Evolutionary conservation across 2,888 invertebrate genomes (phyloP).

Genomic region (Bugulina stolonifera): DNA sequence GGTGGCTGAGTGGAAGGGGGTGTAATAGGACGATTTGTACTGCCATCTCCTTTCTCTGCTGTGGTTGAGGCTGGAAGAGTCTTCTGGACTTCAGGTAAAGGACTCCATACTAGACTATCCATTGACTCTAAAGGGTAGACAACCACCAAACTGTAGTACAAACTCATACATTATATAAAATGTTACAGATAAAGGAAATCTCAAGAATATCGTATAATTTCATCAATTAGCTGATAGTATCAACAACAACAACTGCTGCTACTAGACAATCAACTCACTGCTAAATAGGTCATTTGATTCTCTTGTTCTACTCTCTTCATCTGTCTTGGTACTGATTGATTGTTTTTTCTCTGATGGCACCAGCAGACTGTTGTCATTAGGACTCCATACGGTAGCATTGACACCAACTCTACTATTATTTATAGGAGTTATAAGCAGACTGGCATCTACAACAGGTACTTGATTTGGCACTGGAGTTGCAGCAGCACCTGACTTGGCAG

Average conservation of each 20-base stretch:
- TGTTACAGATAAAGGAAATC: too few relatives aligned
- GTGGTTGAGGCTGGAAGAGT: background rate
- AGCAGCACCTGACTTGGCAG: background rate
- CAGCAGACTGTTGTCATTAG: background rate
- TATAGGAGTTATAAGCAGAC: background rate
- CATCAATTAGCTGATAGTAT: too few relatives aligned
- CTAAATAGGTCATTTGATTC: constrained; percentile 15
- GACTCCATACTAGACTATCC: constrained; percentile 19
- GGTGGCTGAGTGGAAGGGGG: background rate
- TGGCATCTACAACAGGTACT: background rate
- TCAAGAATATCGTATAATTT: too few relatives aligned
- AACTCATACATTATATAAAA: too few relatives aligned
- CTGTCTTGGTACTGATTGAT: background rate
- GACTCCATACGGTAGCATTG: background rate
- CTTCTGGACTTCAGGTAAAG: background rate
- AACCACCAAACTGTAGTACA: too few relatives aligned
- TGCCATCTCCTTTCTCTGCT: background rate
- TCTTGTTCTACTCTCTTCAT: background rate
- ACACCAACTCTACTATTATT: background rate
- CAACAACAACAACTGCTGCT: background rate
- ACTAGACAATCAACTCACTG: background rate
- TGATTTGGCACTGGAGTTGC: background rate
- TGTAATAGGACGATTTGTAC: background rate
- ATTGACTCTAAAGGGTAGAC: too few relatives aligned
- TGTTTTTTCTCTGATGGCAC: background rate